Conservation (phyloP, 2,888 invertebrate genomes). For the Napeogenes sylphis region DNA sequence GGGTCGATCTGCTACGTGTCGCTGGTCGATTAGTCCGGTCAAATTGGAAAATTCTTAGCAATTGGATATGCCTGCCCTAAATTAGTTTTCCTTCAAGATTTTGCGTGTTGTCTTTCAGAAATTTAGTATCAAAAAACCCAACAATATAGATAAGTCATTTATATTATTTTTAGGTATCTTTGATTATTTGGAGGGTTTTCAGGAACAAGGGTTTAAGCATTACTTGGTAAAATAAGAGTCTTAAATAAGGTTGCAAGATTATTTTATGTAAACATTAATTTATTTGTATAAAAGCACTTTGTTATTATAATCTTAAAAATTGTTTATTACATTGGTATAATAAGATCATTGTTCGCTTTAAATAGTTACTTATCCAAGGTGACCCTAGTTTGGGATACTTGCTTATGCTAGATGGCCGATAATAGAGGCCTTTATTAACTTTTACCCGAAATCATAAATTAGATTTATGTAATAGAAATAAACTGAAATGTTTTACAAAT, state of each 20-base stretch:
- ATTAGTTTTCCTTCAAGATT: slow-evolving; percentile 10
- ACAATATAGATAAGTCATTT: not conserved
- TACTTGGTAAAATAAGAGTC: too few relatives aligned
- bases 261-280: too few relatives aligned
- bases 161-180: not conserved
- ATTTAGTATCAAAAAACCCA: not conserved
- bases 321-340: too few relatives aligned
- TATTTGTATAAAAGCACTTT: too few relatives aligned
- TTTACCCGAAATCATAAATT: slow-evolving; percentile 63
- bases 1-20: slow-evolving; percentile 60
- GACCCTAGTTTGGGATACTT: too few relatives aligned
- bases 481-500: slow-evolving; percentile 49
- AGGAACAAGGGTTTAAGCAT: too few relatives aligned
- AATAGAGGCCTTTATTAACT: slow-evolving; percentile 66
- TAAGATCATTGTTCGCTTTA: too few relatives aligned
- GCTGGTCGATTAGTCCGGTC: slow-evolving; percentile 55
- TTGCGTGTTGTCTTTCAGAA: not conserved
- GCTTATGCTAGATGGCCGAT: slow-evolving; percentile 54
- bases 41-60: slow-evolving; percentile 65
- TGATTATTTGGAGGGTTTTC: too few relatives aligned
- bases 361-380: too few relatives aligned
- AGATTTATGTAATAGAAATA: slow-evolving; percentile 66
- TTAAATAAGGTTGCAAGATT: too few relatives aligned
- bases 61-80: slow-evolving; percentile 3
- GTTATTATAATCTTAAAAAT: too few relatives aligned